Evolutionary conservation across 2,113 vertebrate genomes (phyloP), one percentile per base, ranked within the genome.

Genomic region (Ciconia boyciana): DNA sequence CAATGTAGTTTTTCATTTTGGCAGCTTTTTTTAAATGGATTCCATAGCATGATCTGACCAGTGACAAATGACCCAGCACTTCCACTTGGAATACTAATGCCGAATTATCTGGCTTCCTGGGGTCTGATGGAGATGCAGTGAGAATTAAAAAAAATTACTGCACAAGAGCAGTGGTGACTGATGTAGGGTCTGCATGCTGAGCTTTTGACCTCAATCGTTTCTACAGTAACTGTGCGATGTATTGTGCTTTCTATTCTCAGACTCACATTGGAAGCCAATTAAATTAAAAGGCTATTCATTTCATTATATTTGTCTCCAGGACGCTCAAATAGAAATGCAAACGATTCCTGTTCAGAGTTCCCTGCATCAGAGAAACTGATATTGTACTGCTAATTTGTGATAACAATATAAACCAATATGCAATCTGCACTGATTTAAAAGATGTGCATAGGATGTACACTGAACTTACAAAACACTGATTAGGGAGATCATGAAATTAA

Each of bases 211-310:
- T 96, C 94, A 90, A 61, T 57, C 4, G 88, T 98, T 97, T 98
- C 94, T 94, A 97, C 87, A 96, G 95, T 87, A 98, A 97, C 91
- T 94, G 95, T 13, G 49, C 58, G 20, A 91, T 65, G 87, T 81
- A 97, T 93, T 97, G 85, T 95, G 95, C 94, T 94, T 96, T 96
- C 98, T 95, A 94, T 96, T 96, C 96, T 97, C 94, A 84, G 94
- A 83, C 93, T 96, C 39, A 83, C 92, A 90, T 71, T 94, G 96
- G 96, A 96, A 98, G 96, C 96, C 97, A 98, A 98, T 98, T 98
- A 98, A 97, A 98, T 98, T 97, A 98, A 98, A 97, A 97, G 91
- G 92, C 97, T 97, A 97, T 98, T 98, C 94, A 97, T 98, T 98
- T 98, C 88, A 91, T 89, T 97, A 83, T 89, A 68, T 97, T 97